Evolutionary conservation across 1,140 invertebrate species (phyloP), one percentile per base, ranked within the genome.

Genomic region (Atta cephalotes): DNA sequence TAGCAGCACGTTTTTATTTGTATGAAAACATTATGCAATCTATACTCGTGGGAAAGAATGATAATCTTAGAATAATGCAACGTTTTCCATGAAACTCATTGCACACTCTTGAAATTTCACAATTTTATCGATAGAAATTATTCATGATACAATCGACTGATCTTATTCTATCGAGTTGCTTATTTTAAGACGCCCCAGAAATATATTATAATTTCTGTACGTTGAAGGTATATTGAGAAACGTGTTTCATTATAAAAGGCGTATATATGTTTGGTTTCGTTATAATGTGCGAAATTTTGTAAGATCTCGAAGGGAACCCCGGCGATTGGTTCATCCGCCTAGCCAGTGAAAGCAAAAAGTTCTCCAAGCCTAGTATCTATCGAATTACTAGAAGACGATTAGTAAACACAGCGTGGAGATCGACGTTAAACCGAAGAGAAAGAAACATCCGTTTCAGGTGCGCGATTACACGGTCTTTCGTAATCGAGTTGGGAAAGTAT

Each of bases 271-370:
- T 63, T 4, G 21, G 35, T 63, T 63, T 28, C 72, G 35, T 14
- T 35, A 35, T 28, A 66, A 68, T 62, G 49, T 71, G 78, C 65
- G 65, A 71, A 81, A 81, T 70, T 81, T 81, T 81, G 65, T 31
- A 81, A 81, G 78, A 81, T 49, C 56, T 58, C 35, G 53, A 31
- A 3, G 25, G 18, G 31, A 18, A 4, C 35, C 58, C 4, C 35
- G 74, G 9, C 53, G 77, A 79, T 79, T 79, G 77, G 45, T 62
- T 51, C 77, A 66, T 76, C 49, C 49, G 18, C 65, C 31, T 18
- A 56, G 58, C 60, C 62, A 21, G 77, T 79, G 77, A 79, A 79
- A 79, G 77, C 77, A 66, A 79, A 66, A 66, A 68, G 25, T 77
- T 58, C 18, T 77, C 35, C 35, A 12, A 21, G 77, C 16, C 60